Percentiles rank a stretch among this genome's conserved stretches.
Evolutionary conservation across 2,113 vertebrate species (phyloP).

Genomic region (Thunnus maccoyii): DNA sequence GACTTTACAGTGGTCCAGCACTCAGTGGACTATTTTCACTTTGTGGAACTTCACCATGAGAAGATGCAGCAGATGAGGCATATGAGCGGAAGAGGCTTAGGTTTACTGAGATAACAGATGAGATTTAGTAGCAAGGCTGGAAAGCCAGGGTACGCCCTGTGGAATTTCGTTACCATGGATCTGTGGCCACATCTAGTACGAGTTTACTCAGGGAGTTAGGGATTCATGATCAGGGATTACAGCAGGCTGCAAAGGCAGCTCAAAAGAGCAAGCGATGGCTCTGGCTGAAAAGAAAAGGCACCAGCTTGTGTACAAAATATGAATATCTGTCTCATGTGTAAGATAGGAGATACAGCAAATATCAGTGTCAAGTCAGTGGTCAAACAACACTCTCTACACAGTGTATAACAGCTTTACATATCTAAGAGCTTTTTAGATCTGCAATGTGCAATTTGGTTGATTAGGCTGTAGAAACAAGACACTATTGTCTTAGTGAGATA

Average conservation of each 20-base stretch:
- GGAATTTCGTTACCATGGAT: constrained; percentile 70
- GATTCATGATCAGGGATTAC: constrained; percentile 73
- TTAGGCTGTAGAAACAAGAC: too few species aligned
- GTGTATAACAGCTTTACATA: constrained; percentile 5
- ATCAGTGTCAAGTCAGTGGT: constrained; percentile 19
- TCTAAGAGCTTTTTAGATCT: constrained; percentile 4
- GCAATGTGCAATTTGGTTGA: background rate
- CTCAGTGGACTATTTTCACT: constrained; percentile 46
- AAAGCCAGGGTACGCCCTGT: constrained; percentile 53
- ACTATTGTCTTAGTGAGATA: background rate
- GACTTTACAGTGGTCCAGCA: constrained; percentile 32
- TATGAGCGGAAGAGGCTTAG: constrained; percentile 58
- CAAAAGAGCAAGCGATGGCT: constrained; percentile 53
- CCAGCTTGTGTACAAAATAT: constrained; percentile 42
- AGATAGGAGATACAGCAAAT: constrained; percentile 46
- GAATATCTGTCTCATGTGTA: constrained; percentile 33
- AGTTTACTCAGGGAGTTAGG: constrained; percentile 74
- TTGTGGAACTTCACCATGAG: constrained; percentile 37
- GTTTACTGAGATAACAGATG: constrained; percentile 70
- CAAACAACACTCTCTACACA: constrained; percentile 15
- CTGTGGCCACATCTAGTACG: constrained; percentile 63
- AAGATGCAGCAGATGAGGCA: constrained; percentile 64
- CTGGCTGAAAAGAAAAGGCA: constrained; percentile 45
- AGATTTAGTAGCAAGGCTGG: constrained; percentile 61
- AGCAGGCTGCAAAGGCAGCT: constrained; percentile 43